These are phyloP conservation scores for Cylindroiulus punctatus DNA, from an alignment of 2,888 invertebrate genomes.

Conservation along the genomic window DNA sequence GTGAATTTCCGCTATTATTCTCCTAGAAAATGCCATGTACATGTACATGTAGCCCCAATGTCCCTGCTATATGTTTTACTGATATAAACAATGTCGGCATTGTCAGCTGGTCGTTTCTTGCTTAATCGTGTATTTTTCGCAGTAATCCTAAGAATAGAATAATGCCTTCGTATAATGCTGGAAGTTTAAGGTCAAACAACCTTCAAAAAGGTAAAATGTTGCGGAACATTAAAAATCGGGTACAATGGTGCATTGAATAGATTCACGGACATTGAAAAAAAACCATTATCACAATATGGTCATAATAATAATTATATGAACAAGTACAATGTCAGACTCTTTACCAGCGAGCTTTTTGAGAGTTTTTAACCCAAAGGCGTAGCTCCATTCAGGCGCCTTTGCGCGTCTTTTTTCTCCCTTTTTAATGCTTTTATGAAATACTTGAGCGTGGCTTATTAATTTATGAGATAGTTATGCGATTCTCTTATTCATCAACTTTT, in stretches of 20 bases:
- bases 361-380: conserved; percentile 34
- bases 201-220: conserved; percentile 45
- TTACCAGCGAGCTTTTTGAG: background rate
- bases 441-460: conserved; percentile 38
- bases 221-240: conserved; percentile 44
- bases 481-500: conserved; percentile 26
- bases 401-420: background rate
- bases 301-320: conserved; percentile 50
- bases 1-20: background rate
- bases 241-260: conserved; percentile 39
- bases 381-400: conserved; percentile 37
- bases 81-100: background rate
- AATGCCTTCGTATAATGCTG: conserved; percentile 10
- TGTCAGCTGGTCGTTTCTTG: background rate
- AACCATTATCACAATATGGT: conserved; percentile 39
- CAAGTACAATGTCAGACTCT: conserved; percentile 43
- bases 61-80: conserved; percentile 4
- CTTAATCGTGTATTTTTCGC: conserved; percentile 16
- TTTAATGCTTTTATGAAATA: conserved; percentile 38
- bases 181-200: conserved; percentile 51
- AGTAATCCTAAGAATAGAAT: background rate
- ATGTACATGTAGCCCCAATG: no score
- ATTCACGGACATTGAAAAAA: conserved; percentile 42
- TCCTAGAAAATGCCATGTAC: background rate
- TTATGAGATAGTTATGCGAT: conserved; percentile 35